A percentile compares a stretch with the other conserved stretches of the same genome.
Conservation (phyloP, 2,113 vertebrate species). For the Clarias magur region DNA sequence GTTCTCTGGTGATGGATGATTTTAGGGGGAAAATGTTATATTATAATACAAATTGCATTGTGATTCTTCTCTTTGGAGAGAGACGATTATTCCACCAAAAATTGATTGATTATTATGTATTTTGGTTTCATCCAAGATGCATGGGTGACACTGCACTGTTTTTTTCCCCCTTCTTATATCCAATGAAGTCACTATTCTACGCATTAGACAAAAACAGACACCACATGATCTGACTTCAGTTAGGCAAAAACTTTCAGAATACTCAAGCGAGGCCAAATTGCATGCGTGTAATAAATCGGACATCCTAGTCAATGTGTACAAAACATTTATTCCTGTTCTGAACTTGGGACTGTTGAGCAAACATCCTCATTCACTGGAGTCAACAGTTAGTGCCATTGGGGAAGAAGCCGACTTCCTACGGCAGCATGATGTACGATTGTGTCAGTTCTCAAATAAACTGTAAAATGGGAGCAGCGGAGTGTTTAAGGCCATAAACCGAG, state of each 20-base stretch:
- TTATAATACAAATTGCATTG: background rate
- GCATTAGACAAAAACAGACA: background rate
- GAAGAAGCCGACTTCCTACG: slow-evolving; percentile 42
- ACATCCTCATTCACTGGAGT: slow-evolving; percentile 53
- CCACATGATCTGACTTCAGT: background rate
- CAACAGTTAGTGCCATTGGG: slow-evolving; percentile 37
- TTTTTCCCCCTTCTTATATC: background rate
- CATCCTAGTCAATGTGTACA: background rate
- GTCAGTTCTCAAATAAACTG: slow-evolving; percentile 73
- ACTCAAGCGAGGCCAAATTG: background rate
- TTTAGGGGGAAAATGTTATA: background rate
- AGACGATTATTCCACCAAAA: background rate
- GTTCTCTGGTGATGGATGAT: slow-evolving; percentile 44
- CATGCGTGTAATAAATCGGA: background rate
- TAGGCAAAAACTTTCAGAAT: too few relatives aligned
- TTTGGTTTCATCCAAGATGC: background rate
- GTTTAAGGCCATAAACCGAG: slow-evolving; percentile 74
- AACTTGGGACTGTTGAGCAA: slow-evolving; percentile 25
- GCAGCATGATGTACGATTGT: slow-evolving; percentile 43
- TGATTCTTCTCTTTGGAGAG: background rate
- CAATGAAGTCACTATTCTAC: background rate
- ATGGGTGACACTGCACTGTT: background rate
- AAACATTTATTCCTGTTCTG: background rate
- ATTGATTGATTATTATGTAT: background rate
- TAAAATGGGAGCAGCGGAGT: slow-evolving; percentile 63